phyloP scores from a whole-genome alignment of 2,888 invertebrate genomes.

The Nephrotoma guestfalica region DNA sequence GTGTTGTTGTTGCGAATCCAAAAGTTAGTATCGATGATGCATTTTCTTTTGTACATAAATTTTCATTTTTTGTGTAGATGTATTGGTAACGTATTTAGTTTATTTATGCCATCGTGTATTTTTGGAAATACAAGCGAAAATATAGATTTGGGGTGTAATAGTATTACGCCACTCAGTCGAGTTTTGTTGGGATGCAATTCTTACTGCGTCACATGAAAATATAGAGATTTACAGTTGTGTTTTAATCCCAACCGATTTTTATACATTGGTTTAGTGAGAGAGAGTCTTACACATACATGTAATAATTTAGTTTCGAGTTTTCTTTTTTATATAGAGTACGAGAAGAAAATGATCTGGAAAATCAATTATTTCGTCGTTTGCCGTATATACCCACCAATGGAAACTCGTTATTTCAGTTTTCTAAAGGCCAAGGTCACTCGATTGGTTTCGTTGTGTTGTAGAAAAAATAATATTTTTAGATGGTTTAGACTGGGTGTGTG shows the following conservation, averaged over 20 bases:
- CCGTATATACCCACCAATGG: not conserved
- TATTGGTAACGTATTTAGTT: not conserved
- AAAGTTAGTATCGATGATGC: not conserved
- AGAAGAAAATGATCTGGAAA: not conserved
- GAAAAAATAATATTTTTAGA: too few species aligned
- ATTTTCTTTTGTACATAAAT: not conserved
- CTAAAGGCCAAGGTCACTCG: slow-evolving; percentile 15
- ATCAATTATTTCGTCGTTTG: not conserved
- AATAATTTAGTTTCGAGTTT: not conserved
- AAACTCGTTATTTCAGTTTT: not conserved
- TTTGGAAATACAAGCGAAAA: not conserved
- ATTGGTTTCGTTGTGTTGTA: not conserved
- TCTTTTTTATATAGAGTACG: not conserved
- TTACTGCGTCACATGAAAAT: not conserved
- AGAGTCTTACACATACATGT: not conserved
- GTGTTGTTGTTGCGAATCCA: not conserved
- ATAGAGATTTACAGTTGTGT: not conserved
- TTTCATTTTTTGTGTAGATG: not conserved
- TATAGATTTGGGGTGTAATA: not conserved
- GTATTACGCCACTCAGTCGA: not conserved
- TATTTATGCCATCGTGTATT: slow-evolving; percentile 1
- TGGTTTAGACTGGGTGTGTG: not conserved
- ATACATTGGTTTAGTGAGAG: too few species aligned
- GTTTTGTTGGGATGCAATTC: not conserved
- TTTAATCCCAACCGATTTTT: not conserved